Evolutionary conservation across 2,113 vertebrate species (phyloP).

Genomic region (western clawed frog (Xenopus tropicalis)): UCB_Xtro_10.0 CM004451.2:17193501-17194000

Average conservation of each 20-base stretch:
- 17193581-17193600: constrained; percentile 51
- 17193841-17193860: no score
- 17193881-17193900: no score
- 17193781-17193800: not conserved
- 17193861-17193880: no score
- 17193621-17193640: constrained; percentile 39
- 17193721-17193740: constrained; percentile 38
- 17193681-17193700: constrained; percentile 32
- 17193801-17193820: no score
- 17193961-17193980: no score
- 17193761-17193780: constrained; percentile 7
- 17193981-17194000: no score
- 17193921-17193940: no score
- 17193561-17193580: constrained; percentile 47
- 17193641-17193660: constrained; percentile 50
- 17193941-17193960: no score
- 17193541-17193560: constrained; percentile 40
- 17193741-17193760: not conserved
- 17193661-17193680: constrained; percentile 41
- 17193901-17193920: no score
- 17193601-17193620: constrained; percentile 53
- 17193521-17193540: constrained; percentile 7
- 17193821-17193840: no score
- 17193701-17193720: no score
- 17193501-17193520: constrained; percentile 45